Evolutionary conservation across 2,888 invertebrate genomes (phyloP), one percentile per base, ranked within the genome.

Genomic region (Drosophila infuscata): DNA sequence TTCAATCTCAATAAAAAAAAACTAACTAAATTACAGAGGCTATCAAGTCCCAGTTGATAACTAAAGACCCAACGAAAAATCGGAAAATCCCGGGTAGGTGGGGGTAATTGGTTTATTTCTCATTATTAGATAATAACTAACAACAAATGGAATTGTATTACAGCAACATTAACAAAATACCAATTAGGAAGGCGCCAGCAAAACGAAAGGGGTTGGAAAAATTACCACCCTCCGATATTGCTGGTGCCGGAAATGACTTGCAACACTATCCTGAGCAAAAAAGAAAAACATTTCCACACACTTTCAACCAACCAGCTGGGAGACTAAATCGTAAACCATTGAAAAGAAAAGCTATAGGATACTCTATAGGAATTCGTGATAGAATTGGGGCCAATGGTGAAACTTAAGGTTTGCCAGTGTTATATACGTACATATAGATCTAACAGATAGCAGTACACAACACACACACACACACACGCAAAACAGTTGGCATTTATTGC

Each of bases 321-420:
- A 46, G 8, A 46, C 46, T 15, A 46, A 15, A 4, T 46, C 15
- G 15, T 15, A 25, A 46, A 15, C 15, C 15, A 25, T 6, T 17
- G 38, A 20, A 25, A 51, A 20, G 52, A 36, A 15, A 3, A 25
- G 66, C 65, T 17, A 51, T 30, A 51, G 30, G n/a, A 51, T n/a
- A 46, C 46, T 25, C 46, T 29, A 25, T 29, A 25, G 4, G 25
- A 46, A 46, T 25, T 64, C n/a, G 38, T 51, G 33, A 17, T 49
- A 33, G n/a, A 51, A 51, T 32, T 20, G 61, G 38, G 41, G n/a
- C 65, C 52, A 68, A 65, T 48, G 53, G 38, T 48, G 46, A 46
- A 15, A 33, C 25, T 17, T 33, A 29, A 25, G 29, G 46, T 29
- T 15, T 32, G 38, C 49, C 36, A 25, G 25, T 25, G 33, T 33